Conservation (phyloP, 2,888 invertebrate species). For the Elysia crispata region DNA sequence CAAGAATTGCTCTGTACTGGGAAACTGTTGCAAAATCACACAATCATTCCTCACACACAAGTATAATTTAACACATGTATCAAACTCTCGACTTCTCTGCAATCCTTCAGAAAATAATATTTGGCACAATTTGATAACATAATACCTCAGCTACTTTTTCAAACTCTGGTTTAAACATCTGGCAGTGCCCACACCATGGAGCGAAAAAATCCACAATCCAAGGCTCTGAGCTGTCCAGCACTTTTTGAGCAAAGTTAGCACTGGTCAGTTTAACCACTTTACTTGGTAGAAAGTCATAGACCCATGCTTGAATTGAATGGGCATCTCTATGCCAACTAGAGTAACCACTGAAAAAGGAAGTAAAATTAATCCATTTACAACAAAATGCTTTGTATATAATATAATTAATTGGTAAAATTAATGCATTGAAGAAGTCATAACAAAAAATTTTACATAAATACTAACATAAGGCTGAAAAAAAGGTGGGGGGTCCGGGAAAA, state of each 20-base stretch:
- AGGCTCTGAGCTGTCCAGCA: slow-evolving; percentile 79
- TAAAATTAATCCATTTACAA: not conserved
- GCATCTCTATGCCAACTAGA: slow-evolving; percentile 83
- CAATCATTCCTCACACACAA: too few species aligned
- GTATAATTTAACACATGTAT: too few species aligned
- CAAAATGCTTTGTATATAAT: too few species aligned
- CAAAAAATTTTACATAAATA: too few species aligned
- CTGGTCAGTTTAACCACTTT: slow-evolving; percentile 76
- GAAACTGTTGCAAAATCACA: not conserved
- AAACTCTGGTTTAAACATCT: slow-evolving; percentile 84
- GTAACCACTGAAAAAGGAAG: slow-evolving; percentile 78
- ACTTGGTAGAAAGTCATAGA: slow-evolving; percentile 82
- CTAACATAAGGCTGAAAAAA: too few species aligned
- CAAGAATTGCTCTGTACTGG: too few species aligned
- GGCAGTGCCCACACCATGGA: slow-evolving; percentile 81
- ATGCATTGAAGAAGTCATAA: not conserved
- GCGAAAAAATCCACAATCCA: slow-evolving; percentile 79
- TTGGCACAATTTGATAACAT: too few species aligned
- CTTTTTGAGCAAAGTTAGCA: slow-evolving; percentile 77
- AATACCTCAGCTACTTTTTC: slow-evolving; percentile 82
- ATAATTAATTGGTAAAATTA: too few species aligned
- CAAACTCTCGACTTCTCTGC: too few species aligned
- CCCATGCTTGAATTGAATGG: slow-evolving; percentile 82
- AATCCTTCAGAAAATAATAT: too few species aligned
- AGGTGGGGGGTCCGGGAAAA: too few species aligned